Conservation (phyloP, 1,140 invertebrate genomes). For the Drosophila insularis region DNA sequence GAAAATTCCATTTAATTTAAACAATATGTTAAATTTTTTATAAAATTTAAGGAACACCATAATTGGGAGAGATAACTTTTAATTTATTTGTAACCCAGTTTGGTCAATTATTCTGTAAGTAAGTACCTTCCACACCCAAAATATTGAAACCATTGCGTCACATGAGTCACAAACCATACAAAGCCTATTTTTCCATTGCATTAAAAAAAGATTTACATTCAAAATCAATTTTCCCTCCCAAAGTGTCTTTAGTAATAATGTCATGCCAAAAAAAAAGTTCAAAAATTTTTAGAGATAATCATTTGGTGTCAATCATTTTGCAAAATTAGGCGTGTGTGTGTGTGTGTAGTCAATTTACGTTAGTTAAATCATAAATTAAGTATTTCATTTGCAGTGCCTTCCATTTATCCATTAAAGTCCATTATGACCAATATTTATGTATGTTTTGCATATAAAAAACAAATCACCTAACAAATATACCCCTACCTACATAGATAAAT, state of each 20-base stretch:
- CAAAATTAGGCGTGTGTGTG: background rate
- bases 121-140: too few relatives aligned
- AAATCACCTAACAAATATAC: slow-evolving; percentile 11
- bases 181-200: too few relatives aligned
- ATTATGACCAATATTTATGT: slow-evolving; percentile 15
- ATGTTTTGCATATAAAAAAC: slow-evolving; percentile 18
- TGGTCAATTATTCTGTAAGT: too few relatives aligned
- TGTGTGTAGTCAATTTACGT: background rate
- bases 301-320: background rate
- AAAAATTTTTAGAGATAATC: background rate
- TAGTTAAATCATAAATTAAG: slow-evolving; percentile 8
- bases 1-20: too few relatives aligned
- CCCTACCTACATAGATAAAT: slow-evolving; percentile 7
- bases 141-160: too few relatives aligned
- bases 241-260: background rate
- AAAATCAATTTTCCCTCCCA: background rate
- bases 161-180: too few relatives aligned
- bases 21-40: too few relatives aligned
- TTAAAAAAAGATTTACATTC: too few relatives aligned
- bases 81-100: too few relatives aligned
- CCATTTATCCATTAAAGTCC: slow-evolving; percentile 12
- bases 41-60: too few relatives aligned
- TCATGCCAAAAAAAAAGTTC: background rate
- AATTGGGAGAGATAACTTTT: too few relatives aligned
- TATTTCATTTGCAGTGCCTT: slow-evolving; percentile 1